Base-by-base conservation (phyloP, 2,888 invertebrate genomes). In the Apamea monoglypha region DNA sequence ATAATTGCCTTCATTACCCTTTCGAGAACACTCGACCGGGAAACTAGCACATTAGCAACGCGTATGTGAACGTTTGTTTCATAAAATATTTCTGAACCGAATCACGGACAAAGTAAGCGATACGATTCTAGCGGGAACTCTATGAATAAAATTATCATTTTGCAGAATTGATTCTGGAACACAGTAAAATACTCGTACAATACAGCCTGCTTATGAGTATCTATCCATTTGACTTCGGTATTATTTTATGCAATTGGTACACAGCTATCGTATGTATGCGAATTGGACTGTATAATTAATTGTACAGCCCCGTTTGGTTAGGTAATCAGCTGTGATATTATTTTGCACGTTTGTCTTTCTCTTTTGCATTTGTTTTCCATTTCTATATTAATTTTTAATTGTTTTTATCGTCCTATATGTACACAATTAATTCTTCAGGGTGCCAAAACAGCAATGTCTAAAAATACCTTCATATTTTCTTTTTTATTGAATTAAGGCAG, bases 61-160 rank as follows among this genome's bases (percentile, higher is more conserved):
- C 89, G 77, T 86, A 93, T 88, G 88, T 85, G 91, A 91, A 88
- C 90, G 88, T 92, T 93, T 92, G 93, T 94, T 93, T 92, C 94
- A 95, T 95, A 94, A 94, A 95, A 95, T 94, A 95, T 95, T 94
- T 95, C 93, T 91, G 92, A 95, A 96, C 94, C 94, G 93, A 96
- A 96, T 96, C 96, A 95, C 95, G 95, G 94, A 94, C 94, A 94
- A 95, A 96, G 96, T 96, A 96, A 96, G 95, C 96, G 94, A 95
- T 96, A 95, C 96, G 92, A 94, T 95, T 95, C 95, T 94, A 94
- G 95, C 95, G 94, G 94, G 94, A 96, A 96, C 96, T 96, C 96
- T 96, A 96, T 96, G 96, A 96, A 96, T 96, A 96, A 96, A 96
- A 96, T 96, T 96, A 96, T 96, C 96, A 95, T 96, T 96, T 95